Percentiles rank a stretch among this genome's conserved stretches.
These are phyloP conservation scores for Drosophila azteca DNA, from an alignment of 1,140 invertebrate species.

Conservation along the genomic window DNA sequence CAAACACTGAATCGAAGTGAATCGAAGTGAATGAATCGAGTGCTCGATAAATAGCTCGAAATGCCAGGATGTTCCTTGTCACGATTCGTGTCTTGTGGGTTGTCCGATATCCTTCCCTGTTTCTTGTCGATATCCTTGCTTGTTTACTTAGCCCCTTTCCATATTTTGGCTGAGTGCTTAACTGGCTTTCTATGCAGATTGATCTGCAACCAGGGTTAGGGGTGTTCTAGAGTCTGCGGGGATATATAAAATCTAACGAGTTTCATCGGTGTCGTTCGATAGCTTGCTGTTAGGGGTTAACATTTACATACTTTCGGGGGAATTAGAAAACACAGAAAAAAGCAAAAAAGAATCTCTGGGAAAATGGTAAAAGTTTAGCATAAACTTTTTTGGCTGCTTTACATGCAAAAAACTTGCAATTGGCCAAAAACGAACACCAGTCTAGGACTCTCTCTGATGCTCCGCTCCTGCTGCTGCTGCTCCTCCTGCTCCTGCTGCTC, in stretches of 20 bases:
- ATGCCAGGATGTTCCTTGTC: constrained; percentile 24
- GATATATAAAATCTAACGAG: constrained; percentile 72
- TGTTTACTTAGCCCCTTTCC: constrained; percentile 56
- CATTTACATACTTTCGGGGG: constrained; percentile 73
- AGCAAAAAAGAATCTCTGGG: constrained; percentile 43
- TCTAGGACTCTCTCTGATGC: constrained; percentile 3
- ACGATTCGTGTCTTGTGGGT: too few species aligned
- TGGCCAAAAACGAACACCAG: constrained; percentile 56
- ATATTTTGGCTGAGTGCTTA: constrained; percentile 48
- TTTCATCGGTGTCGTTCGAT: constrained; percentile 66
- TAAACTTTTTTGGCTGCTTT: constrained; percentile 73
- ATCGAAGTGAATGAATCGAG: constrained; percentile 26
- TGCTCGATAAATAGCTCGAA: constrained; percentile 72
- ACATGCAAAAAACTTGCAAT: constrained; percentile 78
- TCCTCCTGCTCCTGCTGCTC: constrained; percentile 16
- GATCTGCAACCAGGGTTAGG: background rate
- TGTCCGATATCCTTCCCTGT: too few species aligned
- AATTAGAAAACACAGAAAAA: constrained; percentile 59
- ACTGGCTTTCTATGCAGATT: constrained; percentile 57
- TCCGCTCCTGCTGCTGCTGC: background rate
- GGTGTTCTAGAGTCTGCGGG: constrained; percentile 18
- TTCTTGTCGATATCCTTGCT: constrained; percentile 7
- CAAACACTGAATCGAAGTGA: too few species aligned
- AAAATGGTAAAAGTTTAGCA: constrained; percentile 74
- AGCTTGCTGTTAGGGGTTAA: constrained; percentile 55